Conservation (phyloP, 2,888 invertebrate genomes). For the Hemithea aestivaria region DNA sequence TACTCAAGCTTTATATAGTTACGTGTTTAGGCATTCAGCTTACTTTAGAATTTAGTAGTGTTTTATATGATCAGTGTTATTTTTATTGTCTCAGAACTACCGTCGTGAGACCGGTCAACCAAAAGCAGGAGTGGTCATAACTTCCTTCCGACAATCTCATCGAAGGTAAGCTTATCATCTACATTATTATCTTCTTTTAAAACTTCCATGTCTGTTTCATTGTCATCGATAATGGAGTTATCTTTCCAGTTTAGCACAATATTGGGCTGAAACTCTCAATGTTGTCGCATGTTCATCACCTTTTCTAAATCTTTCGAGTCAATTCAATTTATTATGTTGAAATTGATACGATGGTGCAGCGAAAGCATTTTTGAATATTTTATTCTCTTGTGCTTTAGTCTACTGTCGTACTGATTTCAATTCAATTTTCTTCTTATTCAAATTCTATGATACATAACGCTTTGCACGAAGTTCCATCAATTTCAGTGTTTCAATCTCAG, state of each 20-base stretch:
- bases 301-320: constrained; percentile 18
- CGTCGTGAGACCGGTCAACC: constrained; percentile 72
- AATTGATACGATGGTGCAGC: constrained; percentile 13
- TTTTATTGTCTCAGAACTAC: constrained; percentile 53
- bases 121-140: constrained; percentile 94
- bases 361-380: no score
- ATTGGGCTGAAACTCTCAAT: constrained; percentile 54
- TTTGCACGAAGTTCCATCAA: constrained; percentile 46
- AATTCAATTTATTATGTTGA: constrained; percentile 1
- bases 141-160: constrained; percentile 92
- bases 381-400: no score
- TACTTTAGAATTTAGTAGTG: no score
- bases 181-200: no score
- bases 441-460: constrained; percentile 32
- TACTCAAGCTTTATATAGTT: no score
- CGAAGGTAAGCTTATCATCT: constrained; percentile 81
- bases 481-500: constrained; percentile 9
- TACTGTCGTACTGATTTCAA: constrained; percentile 7
- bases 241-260: constrained; percentile 40
- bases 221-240: constrained; percentile 29
- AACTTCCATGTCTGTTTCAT: background rate
- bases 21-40: no score
- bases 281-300: constrained; percentile 56
- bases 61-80: background rate
- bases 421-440: constrained; percentile 4